Evolutionary conservation across 2,113 vertebrate genomes (phyloP).

Genomic region (Scomber japonicus): DNA sequence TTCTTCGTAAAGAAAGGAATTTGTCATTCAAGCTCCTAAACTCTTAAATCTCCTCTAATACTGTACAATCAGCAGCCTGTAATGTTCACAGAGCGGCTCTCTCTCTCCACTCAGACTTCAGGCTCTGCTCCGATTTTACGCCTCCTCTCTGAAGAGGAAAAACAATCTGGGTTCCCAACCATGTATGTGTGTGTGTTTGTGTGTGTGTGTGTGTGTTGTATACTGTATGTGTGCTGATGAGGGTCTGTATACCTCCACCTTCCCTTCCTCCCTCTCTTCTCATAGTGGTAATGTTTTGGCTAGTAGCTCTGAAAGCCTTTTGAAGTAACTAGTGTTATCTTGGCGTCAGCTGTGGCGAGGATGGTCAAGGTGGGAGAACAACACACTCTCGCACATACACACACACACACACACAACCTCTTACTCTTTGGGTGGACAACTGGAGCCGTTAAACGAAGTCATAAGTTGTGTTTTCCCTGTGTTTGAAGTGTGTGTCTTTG

Average conservation of each 20-base stretch:
- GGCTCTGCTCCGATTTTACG: conserved; percentile 68
- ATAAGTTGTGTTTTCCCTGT: conserved; percentile 60
- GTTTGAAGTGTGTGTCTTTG: conserved; percentile 72
- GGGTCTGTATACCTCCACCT: conserved; percentile 43
- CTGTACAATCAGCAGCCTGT: conserved; percentile 70
- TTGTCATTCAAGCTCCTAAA: conserved; percentile 75
- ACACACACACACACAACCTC: conserved; percentile 43
- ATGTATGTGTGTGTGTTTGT: conserved; percentile 17
- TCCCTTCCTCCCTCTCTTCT: conserved; percentile 58
- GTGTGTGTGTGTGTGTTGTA: conserved; percentile 33
- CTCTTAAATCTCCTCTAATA: conserved; percentile 73
- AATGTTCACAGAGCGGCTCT: conserved; percentile 54
- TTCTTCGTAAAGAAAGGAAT: conserved; percentile 77
- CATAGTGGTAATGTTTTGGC: conserved; percentile 75
- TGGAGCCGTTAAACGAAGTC: conserved; percentile 79
- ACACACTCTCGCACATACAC: conserved; percentile 34
- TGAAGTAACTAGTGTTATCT: conserved; percentile 76
- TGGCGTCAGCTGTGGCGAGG: conserved; percentile 71
- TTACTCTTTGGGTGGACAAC: conserved; percentile 83
- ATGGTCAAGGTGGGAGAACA: conserved; percentile 72
- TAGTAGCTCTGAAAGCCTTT: conserved; percentile 73
- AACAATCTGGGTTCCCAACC: conserved; percentile 59
- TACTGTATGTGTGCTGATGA: conserved; percentile 55
- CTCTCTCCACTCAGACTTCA: conserved; percentile 42
- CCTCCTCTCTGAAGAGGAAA: conserved; percentile 70